Evolutionary conservation across 2,113 vertebrate species (phyloP), one percentile per base, ranked within the genome.

Genomic region (Podilymbus podiceps): DNA sequence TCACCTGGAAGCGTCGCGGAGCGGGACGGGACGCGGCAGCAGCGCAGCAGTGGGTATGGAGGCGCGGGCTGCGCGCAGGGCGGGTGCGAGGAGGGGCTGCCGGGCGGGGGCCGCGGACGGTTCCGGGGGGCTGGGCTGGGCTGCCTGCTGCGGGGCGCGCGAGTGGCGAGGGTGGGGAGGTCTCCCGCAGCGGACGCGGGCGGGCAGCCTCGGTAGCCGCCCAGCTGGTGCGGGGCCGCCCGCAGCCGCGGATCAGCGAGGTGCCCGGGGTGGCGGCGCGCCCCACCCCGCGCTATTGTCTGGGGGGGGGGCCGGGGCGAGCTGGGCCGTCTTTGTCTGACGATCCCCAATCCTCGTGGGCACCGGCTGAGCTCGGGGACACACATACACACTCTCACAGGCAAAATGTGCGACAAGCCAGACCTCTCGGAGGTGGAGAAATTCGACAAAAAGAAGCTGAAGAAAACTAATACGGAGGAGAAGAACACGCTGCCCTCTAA

Each of bases 341-440:
- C 28, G 56, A 6, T 49, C 13, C 85, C 71, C 56, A n/a, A 3
- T 59, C 35, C 33, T 30, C 13, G 31, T 42, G 56, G 4, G 7
- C 50, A 28, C 44, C 8, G 62, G n/a, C n/a, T n/a, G n/a, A n/a
- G n/a, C n/a, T n/a, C n/a, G n/a, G n/a, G n/a, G n/a, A n/a, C n/a
- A n/a, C n/a, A n/a, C n/a, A n/a, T n/a, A n/a, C n/a, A n/a, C n/a
- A n/a, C n/a, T n/a, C n/a, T 83, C 27, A 55, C 71, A 95, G 95
- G 94, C 97, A 98, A 98, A 81, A 99, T 99, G 99, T 99, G 98
- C 85, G 98, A 99, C 98, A 99, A 99, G 91, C 98, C 99, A 28
- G 98, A 99, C 87, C 98, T 99, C 75, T 98, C 98, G 3, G 98
- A 99, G 98, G 99, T 99, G 69, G 68, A 98, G 96, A 95, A 93